Conservation (phyloP, 2,888 invertebrate genomes). For the Chymomyza fuscimana region DNA sequence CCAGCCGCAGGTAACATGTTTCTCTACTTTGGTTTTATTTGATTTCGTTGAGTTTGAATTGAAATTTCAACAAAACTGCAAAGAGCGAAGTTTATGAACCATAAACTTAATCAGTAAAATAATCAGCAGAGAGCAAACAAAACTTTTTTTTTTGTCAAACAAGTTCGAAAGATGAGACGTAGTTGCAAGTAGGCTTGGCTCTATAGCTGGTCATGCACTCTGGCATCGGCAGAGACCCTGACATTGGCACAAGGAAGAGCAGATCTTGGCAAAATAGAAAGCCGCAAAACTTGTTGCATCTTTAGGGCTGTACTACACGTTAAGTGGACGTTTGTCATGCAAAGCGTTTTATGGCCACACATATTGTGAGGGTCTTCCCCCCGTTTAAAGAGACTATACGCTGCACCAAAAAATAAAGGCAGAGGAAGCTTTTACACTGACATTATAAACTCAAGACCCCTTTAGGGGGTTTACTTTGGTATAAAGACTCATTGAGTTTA, state of each 20-base stretch:
- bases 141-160: slow-evolving; percentile 20
- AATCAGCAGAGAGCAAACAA: slow-evolving; percentile 54
- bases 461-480: no score
- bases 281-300: neutral
- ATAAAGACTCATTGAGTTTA: no score
- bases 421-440: no score
- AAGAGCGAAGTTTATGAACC: slow-evolving; percentile 56
- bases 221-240: neutral
- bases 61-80: slow-evolving; percentile 24
- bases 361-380: no score
- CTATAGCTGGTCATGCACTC: slow-evolving; percentile 28
- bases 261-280: neutral
- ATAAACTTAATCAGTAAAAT: slow-evolving; percentile 66
- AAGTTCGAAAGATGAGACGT: slow-evolving; percentile 6
- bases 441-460: no score
- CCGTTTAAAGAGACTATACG: no score
- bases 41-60: slow-evolving; percentile 30
- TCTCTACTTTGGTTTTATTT: neutral
- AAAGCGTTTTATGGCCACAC: slow-evolving; percentile 27
- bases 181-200: slow-evolving; percentile 40
- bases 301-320: slow-evolving; percentile 12
- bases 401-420: no score
- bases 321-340: neutral
- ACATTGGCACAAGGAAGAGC: slow-evolving; percentile 10
- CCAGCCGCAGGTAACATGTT: neutral